A percentile compares a stretch with the other conserved stretches of the same genome.
These are phyloP conservation scores for Thecophora atra DNA, from an alignment of 2,888 invertebrate genomes.

Conservation along the genomic window DNA sequence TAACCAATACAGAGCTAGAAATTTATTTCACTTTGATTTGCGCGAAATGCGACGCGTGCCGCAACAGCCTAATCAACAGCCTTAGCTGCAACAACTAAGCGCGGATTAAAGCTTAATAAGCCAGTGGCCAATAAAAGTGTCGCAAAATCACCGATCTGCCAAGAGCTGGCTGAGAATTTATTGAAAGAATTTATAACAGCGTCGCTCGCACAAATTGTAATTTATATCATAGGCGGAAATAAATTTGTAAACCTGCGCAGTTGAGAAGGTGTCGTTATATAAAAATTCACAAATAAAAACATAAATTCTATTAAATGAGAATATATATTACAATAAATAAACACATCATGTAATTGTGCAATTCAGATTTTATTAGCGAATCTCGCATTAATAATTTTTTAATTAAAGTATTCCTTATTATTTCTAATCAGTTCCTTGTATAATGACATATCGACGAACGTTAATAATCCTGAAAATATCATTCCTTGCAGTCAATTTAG, in stretches of 20 bases:
- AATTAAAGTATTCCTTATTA: too few relatives aligned
- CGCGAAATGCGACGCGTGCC: slow-evolving; percentile 29
- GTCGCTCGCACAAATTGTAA: slow-evolving; percentile 48
- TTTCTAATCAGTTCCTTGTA: too few relatives aligned
- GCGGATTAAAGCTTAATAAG: slow-evolving; percentile 40
- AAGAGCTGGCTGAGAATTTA: slow-evolving; percentile 33
- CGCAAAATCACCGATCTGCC: slow-evolving; percentile 5
- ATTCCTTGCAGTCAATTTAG: slow-evolving; percentile 54
- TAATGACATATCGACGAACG: too few relatives aligned
- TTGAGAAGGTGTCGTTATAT: slow-evolving; percentile 1
- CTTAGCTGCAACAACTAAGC: slow-evolving; percentile 23
- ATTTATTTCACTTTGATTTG: slow-evolving; percentile 47
- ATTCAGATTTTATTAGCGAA: too few relatives aligned
- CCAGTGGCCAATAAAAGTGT: slow-evolving; percentile 43
- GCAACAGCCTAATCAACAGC: slow-evolving; percentile 40
- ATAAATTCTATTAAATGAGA: too few relatives aligned
- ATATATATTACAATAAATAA: too few relatives aligned
- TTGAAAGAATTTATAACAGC: slow-evolving; percentile 39
- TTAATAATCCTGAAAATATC: neutral
- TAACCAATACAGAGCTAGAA: slow-evolving; percentile 27
- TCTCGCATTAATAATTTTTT: too few relatives aligned
- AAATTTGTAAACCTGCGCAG: slow-evolving; percentile 21
- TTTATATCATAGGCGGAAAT: slow-evolving; percentile 40
- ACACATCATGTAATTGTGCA: too few relatives aligned
- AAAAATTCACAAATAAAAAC: too few relatives aligned